Conservation (phyloP, 92 coral and sea anemone species). For the Phymanthus crucifer region DNA sequence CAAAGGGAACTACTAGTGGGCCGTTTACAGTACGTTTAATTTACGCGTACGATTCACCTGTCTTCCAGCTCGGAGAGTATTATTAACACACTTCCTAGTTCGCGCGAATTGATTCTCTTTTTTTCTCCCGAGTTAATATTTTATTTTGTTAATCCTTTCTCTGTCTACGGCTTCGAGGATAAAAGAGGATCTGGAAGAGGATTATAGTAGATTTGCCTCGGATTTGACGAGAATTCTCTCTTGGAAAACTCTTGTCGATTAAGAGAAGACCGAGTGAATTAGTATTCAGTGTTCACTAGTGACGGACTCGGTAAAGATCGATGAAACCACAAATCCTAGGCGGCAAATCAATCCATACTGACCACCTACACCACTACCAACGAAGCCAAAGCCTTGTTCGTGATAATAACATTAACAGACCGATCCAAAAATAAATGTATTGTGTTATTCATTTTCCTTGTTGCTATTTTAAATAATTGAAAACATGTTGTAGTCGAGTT, state of each 20-base stretch:
- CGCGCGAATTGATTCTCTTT: neutral
- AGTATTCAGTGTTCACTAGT: neutral
- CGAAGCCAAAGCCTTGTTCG: too few relatives aligned
- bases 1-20: neutral
- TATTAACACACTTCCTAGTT: neutral
- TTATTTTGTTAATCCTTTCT: slow-evolving; percentile 16
- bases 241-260: neutral
- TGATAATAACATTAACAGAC: too few relatives aligned
- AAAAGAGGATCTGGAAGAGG: neutral
- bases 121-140: neutral
- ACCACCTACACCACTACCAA: neutral
- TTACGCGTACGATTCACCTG: neutral
- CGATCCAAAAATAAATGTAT: neutral
- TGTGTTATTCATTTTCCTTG: neutral
- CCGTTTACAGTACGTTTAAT: neutral
- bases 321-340: neutral
- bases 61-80: neutral
- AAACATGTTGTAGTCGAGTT: neutral
- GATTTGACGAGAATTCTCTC: neutral
- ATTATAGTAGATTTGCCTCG: neutral
- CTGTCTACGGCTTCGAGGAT: neutral
- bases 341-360: neutral
- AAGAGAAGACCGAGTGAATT: neutral
- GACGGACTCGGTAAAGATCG: neutral
- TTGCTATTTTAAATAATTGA: neutral